Percentiles rank a stretch among this genome's conserved stretches.
Conservation (phyloP, 2,113 vertebrate species). For the Macroglossus sobrinus region DNA sequence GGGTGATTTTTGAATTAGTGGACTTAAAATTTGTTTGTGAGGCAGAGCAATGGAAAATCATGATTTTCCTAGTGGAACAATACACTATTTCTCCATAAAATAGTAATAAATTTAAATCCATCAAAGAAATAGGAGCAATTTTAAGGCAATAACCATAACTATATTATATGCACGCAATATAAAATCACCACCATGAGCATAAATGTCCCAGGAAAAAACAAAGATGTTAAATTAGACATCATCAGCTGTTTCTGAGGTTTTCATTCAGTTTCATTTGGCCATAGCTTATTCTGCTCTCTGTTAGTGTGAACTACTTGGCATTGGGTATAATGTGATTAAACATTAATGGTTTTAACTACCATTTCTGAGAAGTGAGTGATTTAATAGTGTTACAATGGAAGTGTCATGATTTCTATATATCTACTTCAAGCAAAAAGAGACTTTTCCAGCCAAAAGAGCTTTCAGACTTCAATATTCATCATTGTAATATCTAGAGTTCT, state of each 20-base stretch:
- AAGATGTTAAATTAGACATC: slow-evolving; percentile 43
- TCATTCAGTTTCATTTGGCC: neutral
- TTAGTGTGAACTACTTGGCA: slow-evolving; percentile 22
- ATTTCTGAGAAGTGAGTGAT: slow-evolving; percentile 17
- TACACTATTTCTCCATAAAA: slow-evolving; percentile 44
- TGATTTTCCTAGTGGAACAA: slow-evolving; percentile 5
- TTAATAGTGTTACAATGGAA: neutral
- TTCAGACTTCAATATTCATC: slow-evolving; percentile 9
- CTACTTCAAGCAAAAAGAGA: slow-evolving; percentile 18
- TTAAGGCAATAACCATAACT: slow-evolving; percentile 56
- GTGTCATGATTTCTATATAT: slow-evolving; percentile 15
- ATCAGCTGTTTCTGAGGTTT: slow-evolving; percentile 34
- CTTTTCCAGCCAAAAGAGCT: neutral
- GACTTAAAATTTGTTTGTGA: slow-evolving; percentile 31
- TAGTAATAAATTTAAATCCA: slow-evolving; percentile 52
- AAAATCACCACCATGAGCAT: slow-evolving; percentile 45
- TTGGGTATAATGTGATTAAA: neutral
- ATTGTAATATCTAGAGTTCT: neutral
- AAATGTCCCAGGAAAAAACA: slow-evolving; percentile 55
- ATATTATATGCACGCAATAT: slow-evolving; percentile 18
- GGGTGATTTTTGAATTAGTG: slow-evolving; percentile 9
- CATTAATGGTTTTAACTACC: slow-evolving; percentile 42
- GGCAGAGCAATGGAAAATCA: neutral
- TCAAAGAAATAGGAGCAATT: slow-evolving; percentile 55
- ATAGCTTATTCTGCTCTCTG: slow-evolving; percentile 17